Percentiles rank a stretch among this genome's conserved stretches.
These are phyloP conservation scores for Drosophila teissieri DNA, from an alignment of 1,140 invertebrate species.

Conservation along the genomic window DNA sequence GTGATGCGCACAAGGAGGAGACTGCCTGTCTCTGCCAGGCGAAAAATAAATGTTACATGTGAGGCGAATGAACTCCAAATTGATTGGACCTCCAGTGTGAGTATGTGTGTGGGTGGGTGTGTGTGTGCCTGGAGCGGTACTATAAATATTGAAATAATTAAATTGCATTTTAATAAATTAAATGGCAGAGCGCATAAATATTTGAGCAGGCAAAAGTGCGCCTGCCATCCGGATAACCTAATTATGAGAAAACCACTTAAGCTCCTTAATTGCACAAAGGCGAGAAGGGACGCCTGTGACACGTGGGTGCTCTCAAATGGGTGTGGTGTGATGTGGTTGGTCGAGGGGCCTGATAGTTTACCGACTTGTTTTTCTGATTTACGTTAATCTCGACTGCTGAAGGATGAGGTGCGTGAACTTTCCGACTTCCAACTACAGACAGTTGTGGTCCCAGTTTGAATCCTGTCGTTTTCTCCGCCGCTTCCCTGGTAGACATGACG, in stretches of 20 bases:
- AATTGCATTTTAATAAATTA: slow-evolving; percentile 64
- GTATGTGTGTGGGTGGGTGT: background rate
- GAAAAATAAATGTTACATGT: slow-evolving; percentile 56
- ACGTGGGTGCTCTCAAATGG: background rate
- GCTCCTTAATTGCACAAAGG: slow-evolving; percentile 40
- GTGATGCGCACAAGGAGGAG: slow-evolving; percentile 38
- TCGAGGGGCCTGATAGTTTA: background rate
- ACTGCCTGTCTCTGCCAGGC: slow-evolving; percentile 26
- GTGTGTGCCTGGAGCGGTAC: background rate
- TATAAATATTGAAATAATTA: slow-evolving; percentile 62
- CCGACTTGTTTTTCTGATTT: slow-evolving; percentile 8
- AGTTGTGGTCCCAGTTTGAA: slow-evolving; percentile 10
- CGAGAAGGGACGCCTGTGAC: slow-evolving; percentile 13
- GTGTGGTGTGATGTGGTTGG: slow-evolving; percentile 18
- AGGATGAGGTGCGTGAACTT: background rate
- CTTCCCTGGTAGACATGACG: slow-evolving; percentile 11
- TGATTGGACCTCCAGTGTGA: slow-evolving; percentile 27
- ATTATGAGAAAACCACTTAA: slow-evolving; percentile 36
- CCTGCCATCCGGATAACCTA: slow-evolving; percentile 13
- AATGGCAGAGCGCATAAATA: slow-evolving; percentile 27
- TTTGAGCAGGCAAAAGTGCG: slow-evolving; percentile 12
- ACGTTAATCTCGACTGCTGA: background rate
- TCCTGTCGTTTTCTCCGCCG: background rate
- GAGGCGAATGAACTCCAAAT: slow-evolving; percentile 50
- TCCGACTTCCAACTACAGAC: background rate